These are phyloP conservation scores for Bubo scandiacus DNA, from an alignment of 2,113 vertebrate genomes.

Conservation along the genomic window DNA sequence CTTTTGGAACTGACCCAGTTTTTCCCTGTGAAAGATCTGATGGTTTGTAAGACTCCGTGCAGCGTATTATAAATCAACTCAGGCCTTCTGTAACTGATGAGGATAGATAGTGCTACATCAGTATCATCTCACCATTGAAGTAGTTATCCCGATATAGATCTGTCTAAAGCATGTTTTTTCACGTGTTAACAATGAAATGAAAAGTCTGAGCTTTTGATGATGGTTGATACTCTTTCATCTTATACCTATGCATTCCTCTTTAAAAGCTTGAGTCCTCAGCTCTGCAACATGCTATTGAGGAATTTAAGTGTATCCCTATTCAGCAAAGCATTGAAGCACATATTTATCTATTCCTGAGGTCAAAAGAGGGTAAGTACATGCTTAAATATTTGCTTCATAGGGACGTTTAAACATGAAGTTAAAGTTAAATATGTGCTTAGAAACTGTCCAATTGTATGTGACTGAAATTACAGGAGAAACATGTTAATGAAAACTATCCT, in stretches of 20 bases:
- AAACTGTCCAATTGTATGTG: neutral
- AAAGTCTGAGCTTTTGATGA: neutral
- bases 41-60: neutral
- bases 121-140: neutral
- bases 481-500: neutral
- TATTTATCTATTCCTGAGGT: neutral
- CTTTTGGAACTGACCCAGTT: constrained; percentile 2
- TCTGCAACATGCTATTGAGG: neutral
- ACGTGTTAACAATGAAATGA: neutral
- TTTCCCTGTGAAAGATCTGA: neutral
- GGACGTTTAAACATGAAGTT: neutral
- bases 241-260: neutral
- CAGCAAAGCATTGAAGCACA: neutral
- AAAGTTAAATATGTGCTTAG: neutral
- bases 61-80: neutral
- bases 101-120: neutral
- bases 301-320: neutral
- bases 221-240: neutral
- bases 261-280: neutral
- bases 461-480: neutral
- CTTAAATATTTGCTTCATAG: neutral
- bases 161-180: neutral
- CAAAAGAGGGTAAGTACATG: neutral
- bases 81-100: neutral
- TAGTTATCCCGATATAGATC: neutral